These are phyloP conservation scores for Polyommatus icarus DNA, from an alignment of 2,888 invertebrate species.

Conservation along the genomic window DNA sequence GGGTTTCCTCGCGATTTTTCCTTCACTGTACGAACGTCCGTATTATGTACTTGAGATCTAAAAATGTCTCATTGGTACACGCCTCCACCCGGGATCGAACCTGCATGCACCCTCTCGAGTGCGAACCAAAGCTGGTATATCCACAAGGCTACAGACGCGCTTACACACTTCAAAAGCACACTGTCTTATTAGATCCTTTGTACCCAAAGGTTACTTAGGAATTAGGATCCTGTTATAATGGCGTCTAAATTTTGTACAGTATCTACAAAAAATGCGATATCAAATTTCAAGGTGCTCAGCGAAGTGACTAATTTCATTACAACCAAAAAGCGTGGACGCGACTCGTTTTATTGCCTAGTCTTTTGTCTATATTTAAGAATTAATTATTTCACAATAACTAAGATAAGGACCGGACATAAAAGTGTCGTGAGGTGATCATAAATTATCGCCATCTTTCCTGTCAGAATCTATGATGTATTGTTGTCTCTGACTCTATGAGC, in stretches of 20 bases:
- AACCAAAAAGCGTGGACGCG: conserved; percentile 13
- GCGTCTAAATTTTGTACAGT: not conserved
- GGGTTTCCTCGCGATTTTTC: no score
- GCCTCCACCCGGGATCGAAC: no score
- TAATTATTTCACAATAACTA: conserved; percentile 12
- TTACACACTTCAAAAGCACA: no score
- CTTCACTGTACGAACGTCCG: no score
- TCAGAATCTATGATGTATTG: not conserved
- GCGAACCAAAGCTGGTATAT: no score
- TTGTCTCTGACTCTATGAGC: not conserved
- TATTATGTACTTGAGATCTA: no score
- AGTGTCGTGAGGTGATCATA: not conserved
- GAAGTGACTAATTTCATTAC: conserved; percentile 13
- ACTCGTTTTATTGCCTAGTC: conserved; percentile 17
- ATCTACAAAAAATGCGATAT: not conserved
- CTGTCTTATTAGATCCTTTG: not conserved
- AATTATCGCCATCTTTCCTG: conserved; percentile 11
- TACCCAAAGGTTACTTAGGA: not conserved
- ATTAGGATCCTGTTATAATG: not conserved
- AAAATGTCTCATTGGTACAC: no score
- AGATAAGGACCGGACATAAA: conserved; percentile 21
- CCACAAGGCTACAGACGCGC: no score
- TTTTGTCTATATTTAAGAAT: conserved; percentile 13
- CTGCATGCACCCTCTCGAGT: no score
- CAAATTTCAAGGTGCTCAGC: conserved; percentile 18